Percentiles rank a stretch among this genome's conserved stretches.
Evolutionary conservation across 2,113 vertebrate species (phyloP).

Genomic region (Tinamus guttatus): DNA sequence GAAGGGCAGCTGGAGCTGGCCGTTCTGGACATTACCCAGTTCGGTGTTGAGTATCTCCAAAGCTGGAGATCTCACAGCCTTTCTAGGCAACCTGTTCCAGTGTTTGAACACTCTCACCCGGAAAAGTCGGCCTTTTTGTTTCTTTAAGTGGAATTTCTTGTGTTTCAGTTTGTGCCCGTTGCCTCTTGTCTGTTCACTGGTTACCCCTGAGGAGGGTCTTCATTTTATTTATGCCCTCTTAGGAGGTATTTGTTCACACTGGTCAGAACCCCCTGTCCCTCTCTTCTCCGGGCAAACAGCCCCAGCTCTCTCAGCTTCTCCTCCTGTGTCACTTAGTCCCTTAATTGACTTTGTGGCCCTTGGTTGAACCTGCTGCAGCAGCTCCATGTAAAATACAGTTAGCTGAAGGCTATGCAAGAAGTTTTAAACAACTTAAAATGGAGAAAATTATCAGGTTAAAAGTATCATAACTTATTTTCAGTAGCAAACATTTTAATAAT

Average conservation of each 20-base stretch:
- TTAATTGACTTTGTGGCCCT: background rate
- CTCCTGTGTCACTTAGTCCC: background rate
- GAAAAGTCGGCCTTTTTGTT: rapidly evolving
- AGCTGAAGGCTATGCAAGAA: background rate
- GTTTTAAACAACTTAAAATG: background rate
- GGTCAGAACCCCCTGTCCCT: background rate
- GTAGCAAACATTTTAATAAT: background rate
- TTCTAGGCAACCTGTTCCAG: background rate
- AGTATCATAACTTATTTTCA: background rate
- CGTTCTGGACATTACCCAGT: background rate
- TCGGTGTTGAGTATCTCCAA: background rate
- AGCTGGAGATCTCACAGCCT: background rate
- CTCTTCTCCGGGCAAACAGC: background rate
- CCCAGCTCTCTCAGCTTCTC: background rate
- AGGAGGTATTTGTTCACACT: background rate
- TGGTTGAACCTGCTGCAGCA: background rate
- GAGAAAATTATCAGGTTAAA: background rate
- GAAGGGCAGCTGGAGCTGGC: background rate
- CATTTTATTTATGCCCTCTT: background rate
- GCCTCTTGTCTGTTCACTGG: background rate
- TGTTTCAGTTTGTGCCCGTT: background rate
- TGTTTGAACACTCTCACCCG: background rate
- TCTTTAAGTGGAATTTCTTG: background rate
- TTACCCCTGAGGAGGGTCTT: background rate
- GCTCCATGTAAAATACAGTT: background rate